Evolutionary conservation across 92 coral and sea anemone genomes (phyloP), one percentile per base, ranked within the genome.

Genomic region (Porites lobata): DNA sequence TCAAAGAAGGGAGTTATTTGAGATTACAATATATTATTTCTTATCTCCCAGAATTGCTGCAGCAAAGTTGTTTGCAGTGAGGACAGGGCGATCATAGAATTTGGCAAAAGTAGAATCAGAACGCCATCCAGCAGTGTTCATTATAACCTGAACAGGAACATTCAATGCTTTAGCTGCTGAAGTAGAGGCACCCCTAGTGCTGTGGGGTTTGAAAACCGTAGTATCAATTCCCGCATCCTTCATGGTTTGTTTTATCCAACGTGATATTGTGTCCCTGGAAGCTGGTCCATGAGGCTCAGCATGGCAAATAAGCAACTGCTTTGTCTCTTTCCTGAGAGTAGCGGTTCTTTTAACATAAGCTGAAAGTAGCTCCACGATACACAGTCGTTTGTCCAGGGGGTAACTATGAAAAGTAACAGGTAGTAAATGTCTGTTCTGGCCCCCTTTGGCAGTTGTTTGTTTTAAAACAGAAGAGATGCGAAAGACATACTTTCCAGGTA

Each of bases 221-320:
- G n/a, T n/a, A n/a, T n/a, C n/a, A n/a, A n/a, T n/a, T n/a, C n/a
- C n/a, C n/a, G n/a, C n/a, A n/a, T n/a, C n/a, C n/a, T n/a, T n/a
- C n/a, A n/a, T n/a, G n/a, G 81, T 75, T 43, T 77, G 79, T 86
- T 80, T 90, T 1, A 85, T 64, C 91, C 89, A 92, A 24, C 93
- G 56, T 56, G 91, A 85, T 53, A 90, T 81, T 19, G 93, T 89
- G 65, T 86, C 93, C 57, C 71, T 82, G 22, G 96, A 69, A 15
- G 96, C 96, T 54, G 93, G 93, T 17, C 94, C 94, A 85, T 83
- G 90, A 56, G 94, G 94, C 47, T 52, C 53, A 14, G 82, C 87
- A 87, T 93, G 86, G 78, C 92, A 93, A 24, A 93, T 65, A 73
- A 93, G 91, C 72, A 93, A 72, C 80, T 93, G 94, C 32, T 75